Base-by-base conservation (phyloP, 2,113 vertebrate genomes). In the Perca fluviatilis region DNA sequence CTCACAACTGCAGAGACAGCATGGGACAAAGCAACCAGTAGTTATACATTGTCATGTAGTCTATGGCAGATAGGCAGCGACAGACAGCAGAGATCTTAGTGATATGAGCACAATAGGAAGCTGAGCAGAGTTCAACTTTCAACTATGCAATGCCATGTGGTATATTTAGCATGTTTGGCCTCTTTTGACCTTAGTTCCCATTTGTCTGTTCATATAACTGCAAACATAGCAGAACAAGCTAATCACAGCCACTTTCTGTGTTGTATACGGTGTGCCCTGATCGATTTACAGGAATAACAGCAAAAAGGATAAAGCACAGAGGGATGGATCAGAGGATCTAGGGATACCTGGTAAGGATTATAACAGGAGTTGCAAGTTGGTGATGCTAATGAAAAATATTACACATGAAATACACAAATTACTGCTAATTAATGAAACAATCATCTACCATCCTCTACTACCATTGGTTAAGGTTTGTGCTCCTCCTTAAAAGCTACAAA, bases 11-110 rank as follows among this genome's bases (percentile, higher is more conserved):
- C 65, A 27, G 56, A 82, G 49, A 23, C 23, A 3, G 33, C 57
- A 18, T 46, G 33, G 68, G 71, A 77, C 79, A 86, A 70, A 79
- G 33, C 49, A 78, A 33, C 49, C 36, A 46, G 30, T 25, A 23
- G 30, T 75, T 69, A 62, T 58, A 75, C 70, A 21, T 65, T 23
- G 56, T 62, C 30, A 21, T 51, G 64, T 51, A 27, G 53, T 69
- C 58, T 58, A 3, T 60, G 40, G 12, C 54, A 77, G 79, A 87
- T 87, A 77, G 84, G 72, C 36, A 36, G 68, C 54, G 7, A 14
- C 64, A 50, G 43, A 74, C 50, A 47, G 47, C 4, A 23, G 53
- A 87, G 68, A 73, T 61, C 25, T 49, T 4, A 33, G 7, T 30
- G 70, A 60, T 49, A 74, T 10, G 13, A 27, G 3, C 6, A 61